Evolutionary conservation across 2,888 invertebrate genomes (phyloP).

Genomic region (Brassicogethes aeneus): DNA sequence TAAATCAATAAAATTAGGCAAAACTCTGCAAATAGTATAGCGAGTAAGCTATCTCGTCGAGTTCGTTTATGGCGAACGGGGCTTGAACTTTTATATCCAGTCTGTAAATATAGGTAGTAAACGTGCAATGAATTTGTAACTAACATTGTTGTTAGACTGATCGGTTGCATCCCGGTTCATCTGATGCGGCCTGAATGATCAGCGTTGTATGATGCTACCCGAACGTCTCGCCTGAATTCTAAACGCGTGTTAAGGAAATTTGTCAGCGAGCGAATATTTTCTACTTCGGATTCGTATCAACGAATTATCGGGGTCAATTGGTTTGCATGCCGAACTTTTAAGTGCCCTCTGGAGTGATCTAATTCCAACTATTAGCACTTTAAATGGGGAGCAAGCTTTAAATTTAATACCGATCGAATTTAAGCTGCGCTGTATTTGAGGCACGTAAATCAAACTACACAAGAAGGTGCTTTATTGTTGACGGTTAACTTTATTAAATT

Average conservation of each 20-base stretch:
- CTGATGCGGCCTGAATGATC: slow-evolving; percentile 14
- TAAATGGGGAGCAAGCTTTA: too few species aligned
- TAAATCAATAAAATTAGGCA: background rate
- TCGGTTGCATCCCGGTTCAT: slow-evolving; percentile 12
- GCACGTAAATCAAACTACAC: too few species aligned
- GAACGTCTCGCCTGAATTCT: slow-evolving; percentile 9
- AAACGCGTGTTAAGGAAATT: slow-evolving; percentile 5
- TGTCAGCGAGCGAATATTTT: background rate
- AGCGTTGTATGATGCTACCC: slow-evolving; percentile 10
- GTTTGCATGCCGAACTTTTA: too few species aligned
- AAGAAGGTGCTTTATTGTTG: too few species aligned
- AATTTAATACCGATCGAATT: too few species aligned
- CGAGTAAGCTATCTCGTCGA: slow-evolving; percentile 10
- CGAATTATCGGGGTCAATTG: background rate
- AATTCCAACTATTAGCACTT: too few species aligned
- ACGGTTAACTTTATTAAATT: too few species aligned
- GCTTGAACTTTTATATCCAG: slow-evolving; percentile 15
- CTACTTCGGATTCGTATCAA: background rate
- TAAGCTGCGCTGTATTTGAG: too few species aligned
- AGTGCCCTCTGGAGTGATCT: too few species aligned
- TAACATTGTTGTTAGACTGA: slow-evolving; percentile 12
- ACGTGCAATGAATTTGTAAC: slow-evolving; percentile 17
- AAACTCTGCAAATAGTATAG: background rate
- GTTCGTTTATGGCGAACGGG: slow-evolving; percentile 12
- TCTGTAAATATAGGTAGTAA: slow-evolving; percentile 15